Conservation (phyloP, 2,797 vertebrate genomes). For the Podarcis lilfordi region DNA sequence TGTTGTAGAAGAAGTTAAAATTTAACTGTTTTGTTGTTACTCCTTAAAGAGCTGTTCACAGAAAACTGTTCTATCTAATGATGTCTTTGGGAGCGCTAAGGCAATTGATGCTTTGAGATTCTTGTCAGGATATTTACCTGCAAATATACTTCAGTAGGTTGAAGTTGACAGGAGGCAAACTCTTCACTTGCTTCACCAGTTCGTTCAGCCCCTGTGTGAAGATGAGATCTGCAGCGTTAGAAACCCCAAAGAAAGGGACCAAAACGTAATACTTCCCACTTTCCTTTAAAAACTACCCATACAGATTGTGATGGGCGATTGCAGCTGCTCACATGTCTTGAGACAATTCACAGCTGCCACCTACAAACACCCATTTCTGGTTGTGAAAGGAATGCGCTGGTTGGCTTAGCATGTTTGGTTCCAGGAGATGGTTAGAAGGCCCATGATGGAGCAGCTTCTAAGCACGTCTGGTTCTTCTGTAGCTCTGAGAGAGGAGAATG, state of each 20-base stretch:
- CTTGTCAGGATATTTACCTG: constrained; percentile 83
- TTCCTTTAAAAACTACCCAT: neutral
- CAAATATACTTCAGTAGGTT: constrained; percentile 98
- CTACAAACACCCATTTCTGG: neutral
- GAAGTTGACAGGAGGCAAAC: constrained; percentile 93
- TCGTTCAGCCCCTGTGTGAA: constrained; percentile 88
- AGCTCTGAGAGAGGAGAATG: no score
- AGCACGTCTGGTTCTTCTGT: neutral
- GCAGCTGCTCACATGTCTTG: neutral
- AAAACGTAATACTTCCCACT: neutral
- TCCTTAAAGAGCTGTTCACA: neutral
- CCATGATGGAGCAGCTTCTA: neutral
- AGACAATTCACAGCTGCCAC: neutral
- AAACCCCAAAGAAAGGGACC: neutral
- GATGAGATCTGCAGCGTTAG: neutral
- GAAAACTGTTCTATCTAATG: neutral
- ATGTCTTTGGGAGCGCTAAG: constrained; percentile 21
- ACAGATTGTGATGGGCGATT: neutral
- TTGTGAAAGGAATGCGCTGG: neutral
- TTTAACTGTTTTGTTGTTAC: neutral
- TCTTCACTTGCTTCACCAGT: constrained; percentile 88
- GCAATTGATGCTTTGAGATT: constrained; percentile 2
- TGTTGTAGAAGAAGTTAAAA: neutral
- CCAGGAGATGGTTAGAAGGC: neutral
- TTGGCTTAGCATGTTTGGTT: neutral